Base-by-base conservation (phyloP, 1,140 invertebrate genomes). In the Meloidogyne floridensis region DNA sequence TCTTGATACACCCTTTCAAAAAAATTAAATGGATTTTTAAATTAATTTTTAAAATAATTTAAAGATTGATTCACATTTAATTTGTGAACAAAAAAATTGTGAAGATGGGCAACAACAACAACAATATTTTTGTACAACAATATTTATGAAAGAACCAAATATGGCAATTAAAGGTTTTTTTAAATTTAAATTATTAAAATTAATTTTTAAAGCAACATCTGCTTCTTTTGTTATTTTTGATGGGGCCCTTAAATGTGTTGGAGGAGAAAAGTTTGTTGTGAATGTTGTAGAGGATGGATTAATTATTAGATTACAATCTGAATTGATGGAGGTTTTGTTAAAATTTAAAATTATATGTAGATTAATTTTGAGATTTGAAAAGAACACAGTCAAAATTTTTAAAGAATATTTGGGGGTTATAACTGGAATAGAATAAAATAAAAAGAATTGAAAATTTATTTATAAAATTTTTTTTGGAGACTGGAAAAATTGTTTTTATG, bases 181-280 rank as follows among this genome's bases (percentile, higher is more conserved):
- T 10, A 13, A 47, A 56, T 56, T 56, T 9, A 56, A 56, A 15
- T 10, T 51, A 4, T 76, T 77, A 5, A 65, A 65, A 59, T 59
- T 3, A 15, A 15, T 56, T 51, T 81, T 83, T 84, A 47, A 15
- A 82, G 82, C 59, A n/a, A 83, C 80, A 15, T 75, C 83, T 53
- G 82, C 83, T 70, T 84, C 82, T 11, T 83, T 83, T 84, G 32
- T 83, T 32, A 83, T 83, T 65, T 83, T 83, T 79, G 82, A 83
- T 71, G 80, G 80, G 42, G 81, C 81, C 8, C n/a, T 82, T 11
- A 80, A 76, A 53, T 73, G 80, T 70, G 51, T n/a, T 32, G 42
- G 59, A 65, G 59, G 20, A 51, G 83, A 84, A n/a, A 74, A 84
- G 43, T 80, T 84, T 69, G 42, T 42, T 20, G 73, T 84, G 42